Conservation (phyloP, 2,888 invertebrate genomes). For the Calameuta filiformis region DNA sequence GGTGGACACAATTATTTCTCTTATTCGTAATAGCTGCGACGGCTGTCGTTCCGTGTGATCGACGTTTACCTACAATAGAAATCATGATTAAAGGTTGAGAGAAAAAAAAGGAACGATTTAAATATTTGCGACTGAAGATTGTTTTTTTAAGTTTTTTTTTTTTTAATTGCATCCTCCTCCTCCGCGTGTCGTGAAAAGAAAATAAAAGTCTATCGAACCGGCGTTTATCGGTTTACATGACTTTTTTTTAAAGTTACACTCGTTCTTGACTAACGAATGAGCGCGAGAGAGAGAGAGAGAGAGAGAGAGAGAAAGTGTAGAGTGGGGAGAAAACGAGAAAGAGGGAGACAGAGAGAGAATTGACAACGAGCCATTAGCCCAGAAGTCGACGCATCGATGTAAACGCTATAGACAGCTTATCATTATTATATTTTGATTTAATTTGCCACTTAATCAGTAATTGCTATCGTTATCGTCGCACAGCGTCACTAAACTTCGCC, state of each 20-base stretch:
- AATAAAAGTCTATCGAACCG: not conserved
- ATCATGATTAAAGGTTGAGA: not conserved
- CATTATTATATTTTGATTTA: not conserved
- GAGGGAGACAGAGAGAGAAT: not conserved
- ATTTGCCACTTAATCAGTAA: constrained; percentile 1
- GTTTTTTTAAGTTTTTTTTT: not conserved
- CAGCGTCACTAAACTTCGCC: not conserved
- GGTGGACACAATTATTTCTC: not conserved
- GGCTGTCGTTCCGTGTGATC: not conserved
- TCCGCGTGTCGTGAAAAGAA: not conserved
- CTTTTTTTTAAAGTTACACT: not conserved
- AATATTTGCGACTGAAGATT: not conserved
- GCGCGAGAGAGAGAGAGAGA: not conserved
- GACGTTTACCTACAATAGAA: not conserved
- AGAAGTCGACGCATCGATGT: not conserved
- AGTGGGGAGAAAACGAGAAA: not conserved
- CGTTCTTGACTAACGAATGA: not conserved
- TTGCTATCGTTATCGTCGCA: not conserved
- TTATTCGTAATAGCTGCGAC: not conserved
- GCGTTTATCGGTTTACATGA: not conserved
- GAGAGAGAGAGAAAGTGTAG: not conserved
- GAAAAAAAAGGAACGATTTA: not conserved
- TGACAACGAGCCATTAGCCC: not conserved
- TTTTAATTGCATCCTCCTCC: not conserved
- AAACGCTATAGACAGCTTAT: not conserved